Percentiles rank a stretch among this genome's conserved stretches.
These are phyloP conservation scores for Thamnophis elegans DNA, from an alignment of 2,797 vertebrate genomes.

Conservation along the genomic window DNA sequence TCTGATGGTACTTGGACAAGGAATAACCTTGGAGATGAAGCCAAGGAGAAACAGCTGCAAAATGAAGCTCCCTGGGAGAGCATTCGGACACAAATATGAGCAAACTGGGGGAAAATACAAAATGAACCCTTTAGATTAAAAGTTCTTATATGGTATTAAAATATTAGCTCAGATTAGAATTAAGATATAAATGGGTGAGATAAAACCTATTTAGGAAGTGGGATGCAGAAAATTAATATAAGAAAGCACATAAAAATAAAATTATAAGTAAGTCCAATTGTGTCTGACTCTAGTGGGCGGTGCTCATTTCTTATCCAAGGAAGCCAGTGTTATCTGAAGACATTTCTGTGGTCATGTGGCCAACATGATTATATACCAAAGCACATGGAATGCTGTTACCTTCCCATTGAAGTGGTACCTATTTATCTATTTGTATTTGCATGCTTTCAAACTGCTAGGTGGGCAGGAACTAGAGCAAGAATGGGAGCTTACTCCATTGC, in stretches of 20 bases:
- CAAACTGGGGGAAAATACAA: neutral
- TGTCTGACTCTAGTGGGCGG: neutral
- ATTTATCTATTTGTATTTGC: neutral
- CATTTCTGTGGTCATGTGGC: neutral
- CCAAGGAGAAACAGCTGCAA: neutral
- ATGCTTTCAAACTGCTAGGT: neutral
- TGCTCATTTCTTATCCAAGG: neutral
- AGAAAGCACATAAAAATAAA: neutral
- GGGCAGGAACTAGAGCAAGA: neutral
- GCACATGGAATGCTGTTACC: neutral
- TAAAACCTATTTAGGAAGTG: neutral
- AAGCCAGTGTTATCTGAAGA: neutral
- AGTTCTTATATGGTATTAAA: neutral
- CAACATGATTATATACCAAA: neutral
- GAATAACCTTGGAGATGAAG: neutral
- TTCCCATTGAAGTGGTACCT: neutral
- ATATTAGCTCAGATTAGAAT: neutral
- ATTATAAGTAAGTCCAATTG: neutral
- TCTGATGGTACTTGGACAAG: neutral
- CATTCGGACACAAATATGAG: neutral
- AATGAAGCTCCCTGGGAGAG: neutral
- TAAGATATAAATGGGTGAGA: neutral
- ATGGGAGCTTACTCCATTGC: neutral
- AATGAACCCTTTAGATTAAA: neutral
- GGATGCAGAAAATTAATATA: neutral